These are phyloP conservation scores for Artemia sp. DNA, from an alignment of 2,888 invertebrate species.

Conservation along the genomic window DNA sequence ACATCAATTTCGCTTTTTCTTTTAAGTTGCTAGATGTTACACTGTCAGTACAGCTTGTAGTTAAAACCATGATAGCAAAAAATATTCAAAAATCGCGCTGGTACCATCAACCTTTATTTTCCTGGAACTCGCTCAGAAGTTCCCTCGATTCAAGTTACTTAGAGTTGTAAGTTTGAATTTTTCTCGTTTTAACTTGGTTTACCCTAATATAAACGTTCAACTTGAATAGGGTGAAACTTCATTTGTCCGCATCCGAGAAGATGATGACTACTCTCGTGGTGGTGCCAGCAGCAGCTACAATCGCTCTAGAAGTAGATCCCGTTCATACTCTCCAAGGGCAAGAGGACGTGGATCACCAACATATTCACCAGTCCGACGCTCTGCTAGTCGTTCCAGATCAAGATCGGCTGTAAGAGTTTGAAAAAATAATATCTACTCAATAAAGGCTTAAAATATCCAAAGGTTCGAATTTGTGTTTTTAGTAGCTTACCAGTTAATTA, in stretches of 20 bases:
- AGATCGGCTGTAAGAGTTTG: slow-evolving; percentile 38
- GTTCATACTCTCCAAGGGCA: slow-evolving; percentile 37
- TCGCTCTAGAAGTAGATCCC: slow-evolving; percentile 49
- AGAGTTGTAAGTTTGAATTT: neutral
- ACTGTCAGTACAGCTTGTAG: too few species aligned
- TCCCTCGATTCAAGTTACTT: neutral
- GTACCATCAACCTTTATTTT: too few species aligned
- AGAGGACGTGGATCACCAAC: slow-evolving; percentile 77
- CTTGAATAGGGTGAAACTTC: slow-evolving; percentile 17
- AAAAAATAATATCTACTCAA: neutral
- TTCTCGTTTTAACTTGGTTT: neutral
- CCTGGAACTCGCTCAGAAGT: too few species aligned
- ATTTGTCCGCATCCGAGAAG: slow-evolving; percentile 13
- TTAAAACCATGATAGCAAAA: too few species aligned
- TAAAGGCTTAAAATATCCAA: neutral
- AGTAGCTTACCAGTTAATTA: too few species aligned
- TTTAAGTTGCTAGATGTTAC: too few species aligned
- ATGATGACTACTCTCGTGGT: slow-evolving; percentile 67
- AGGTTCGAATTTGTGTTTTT: too few species aligned
- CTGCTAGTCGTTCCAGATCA: slow-evolving; percentile 51
- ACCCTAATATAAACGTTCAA: neutral
- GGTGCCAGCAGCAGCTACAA: slow-evolving; percentile 42
- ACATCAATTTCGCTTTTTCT: too few species aligned
- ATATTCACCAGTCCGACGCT: slow-evolving; percentile 77
- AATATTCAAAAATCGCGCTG: too few species aligned